phyloP scores from a whole-genome alignment of 2,113 vertebrate species.

The Pseudolaguvia tuberculata region DNA sequence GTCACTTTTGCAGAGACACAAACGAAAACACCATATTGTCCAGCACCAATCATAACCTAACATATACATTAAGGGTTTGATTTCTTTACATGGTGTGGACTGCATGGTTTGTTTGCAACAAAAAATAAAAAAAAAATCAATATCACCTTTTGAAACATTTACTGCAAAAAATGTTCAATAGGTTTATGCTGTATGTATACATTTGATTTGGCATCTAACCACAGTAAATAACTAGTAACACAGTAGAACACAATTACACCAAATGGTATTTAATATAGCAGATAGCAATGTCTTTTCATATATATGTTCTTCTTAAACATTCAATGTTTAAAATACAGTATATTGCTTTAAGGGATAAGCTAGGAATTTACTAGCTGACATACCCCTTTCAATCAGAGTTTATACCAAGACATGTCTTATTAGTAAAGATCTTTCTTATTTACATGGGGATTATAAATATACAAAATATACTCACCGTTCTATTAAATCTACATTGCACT shows the following conservation, averaged over 20 bases:
- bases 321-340: constrained; percentile 26
- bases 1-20: no score
- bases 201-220: background rate
- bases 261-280: constrained; percentile 21
- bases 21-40: no score
- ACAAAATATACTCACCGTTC: constrained; percentile 32
- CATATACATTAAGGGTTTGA: no score
- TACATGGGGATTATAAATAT: constrained; percentile 25
- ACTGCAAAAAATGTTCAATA: no score
- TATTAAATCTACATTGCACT: constrained; percentile 30
- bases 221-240: background rate
- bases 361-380: background rate
- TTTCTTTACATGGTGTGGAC: no score
- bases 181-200: background rate
- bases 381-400: constrained; percentile 36
- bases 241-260: no score
- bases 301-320: constrained; percentile 15
- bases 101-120: no score
- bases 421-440: constrained; percentile 13
- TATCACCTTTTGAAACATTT: no score
- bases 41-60: no score
- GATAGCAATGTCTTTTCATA: constrained; percentile 9
- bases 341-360: constrained; percentile 14
- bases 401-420: constrained; percentile 33
- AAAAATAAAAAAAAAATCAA: no score